Conservation (phyloP, 2,113 vertebrate species). For the Tetrao urogallus region DNA sequence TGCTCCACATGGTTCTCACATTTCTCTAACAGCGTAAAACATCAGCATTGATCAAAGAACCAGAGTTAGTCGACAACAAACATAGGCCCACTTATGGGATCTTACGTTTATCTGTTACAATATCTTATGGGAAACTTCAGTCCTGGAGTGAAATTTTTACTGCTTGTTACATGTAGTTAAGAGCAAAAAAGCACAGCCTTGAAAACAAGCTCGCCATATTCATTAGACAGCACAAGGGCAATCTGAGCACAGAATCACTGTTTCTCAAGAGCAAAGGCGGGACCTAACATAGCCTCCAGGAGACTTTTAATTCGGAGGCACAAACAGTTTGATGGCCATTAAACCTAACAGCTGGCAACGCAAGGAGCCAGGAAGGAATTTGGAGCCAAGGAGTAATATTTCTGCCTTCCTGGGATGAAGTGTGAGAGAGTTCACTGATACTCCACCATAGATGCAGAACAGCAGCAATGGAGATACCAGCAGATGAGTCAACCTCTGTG, state of each 20-base stretch:
- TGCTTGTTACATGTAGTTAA: not conserved
- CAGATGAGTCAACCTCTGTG: constrained; percentile 42
- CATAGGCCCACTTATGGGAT: not conserved
- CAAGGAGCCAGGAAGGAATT: constrained; percentile 59
- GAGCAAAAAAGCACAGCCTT: constrained; percentile 9
- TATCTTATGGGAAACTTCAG: constrained; percentile 29
- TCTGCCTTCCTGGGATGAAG: constrained; percentile 44
- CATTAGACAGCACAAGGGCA: not conserved
- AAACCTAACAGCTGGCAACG: constrained; percentile 59
- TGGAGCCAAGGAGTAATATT: constrained; percentile 59
- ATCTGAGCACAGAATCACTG: not conserved
- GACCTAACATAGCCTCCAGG: constrained; percentile 65
- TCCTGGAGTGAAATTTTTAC: not conserved
- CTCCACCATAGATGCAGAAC: not conserved
- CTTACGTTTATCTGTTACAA: not conserved
- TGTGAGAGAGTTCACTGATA: constrained; percentile 57
- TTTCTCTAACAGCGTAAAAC: not conserved
- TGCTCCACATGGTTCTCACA: not conserved
- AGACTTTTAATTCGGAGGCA: constrained; percentile 64
- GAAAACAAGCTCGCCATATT: constrained; percentile 22
- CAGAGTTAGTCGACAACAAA: not conserved
- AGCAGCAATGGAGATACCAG: not conserved
- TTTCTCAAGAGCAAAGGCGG: constrained; percentile 58
- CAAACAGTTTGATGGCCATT: constrained; percentile 69
- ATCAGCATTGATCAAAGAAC: not conserved